phyloP scores from a whole-genome alignment of 2,797 vertebrate species.

The Eulemur coronatus region DNA sequence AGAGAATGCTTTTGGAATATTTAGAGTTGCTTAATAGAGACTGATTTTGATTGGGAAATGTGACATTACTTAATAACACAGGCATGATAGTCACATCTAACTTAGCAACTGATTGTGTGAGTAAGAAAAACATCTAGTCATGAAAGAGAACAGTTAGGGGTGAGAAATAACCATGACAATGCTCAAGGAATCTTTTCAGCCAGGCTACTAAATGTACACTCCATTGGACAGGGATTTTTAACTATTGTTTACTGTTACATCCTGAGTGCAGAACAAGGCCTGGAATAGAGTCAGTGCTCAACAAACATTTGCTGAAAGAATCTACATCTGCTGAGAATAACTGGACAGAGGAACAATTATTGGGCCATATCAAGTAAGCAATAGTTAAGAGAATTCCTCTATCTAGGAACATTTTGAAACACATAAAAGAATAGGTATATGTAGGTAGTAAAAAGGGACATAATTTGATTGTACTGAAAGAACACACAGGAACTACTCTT shows the following conservation, averaged over 20 bases:
- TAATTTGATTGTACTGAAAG: not conserved
- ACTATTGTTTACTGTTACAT: not conserved
- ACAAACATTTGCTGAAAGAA: not conserved
- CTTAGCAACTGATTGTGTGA: not conserved
- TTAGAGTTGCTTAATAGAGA: conserved; percentile 51
- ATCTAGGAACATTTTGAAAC: not conserved
- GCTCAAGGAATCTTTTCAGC: not conserved
- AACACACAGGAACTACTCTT: not conserved
- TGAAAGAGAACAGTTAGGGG: not conserved
- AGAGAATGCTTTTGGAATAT: conserved; percentile 36
- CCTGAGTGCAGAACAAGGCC: not conserved
- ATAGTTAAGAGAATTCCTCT: not conserved
- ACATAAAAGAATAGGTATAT: not conserved
- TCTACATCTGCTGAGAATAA: conserved; percentile 2
- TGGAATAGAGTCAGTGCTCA: not conserved
- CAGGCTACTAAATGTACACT: not conserved
- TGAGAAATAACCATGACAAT: conserved; percentile 21
- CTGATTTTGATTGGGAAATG: conserved; percentile 58
- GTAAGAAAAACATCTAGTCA: conserved; percentile 24
- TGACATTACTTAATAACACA: conserved; percentile 39
- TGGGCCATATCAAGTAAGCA: not conserved
- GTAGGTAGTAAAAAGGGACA: not conserved
- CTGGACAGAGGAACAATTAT: not conserved
- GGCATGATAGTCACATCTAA: not conserved
- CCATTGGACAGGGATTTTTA: not conserved